These are phyloP conservation scores for Drosophila bifasciata DNA, from an alignment of 1,140 invertebrate species.

Conservation along the genomic window DNA sequence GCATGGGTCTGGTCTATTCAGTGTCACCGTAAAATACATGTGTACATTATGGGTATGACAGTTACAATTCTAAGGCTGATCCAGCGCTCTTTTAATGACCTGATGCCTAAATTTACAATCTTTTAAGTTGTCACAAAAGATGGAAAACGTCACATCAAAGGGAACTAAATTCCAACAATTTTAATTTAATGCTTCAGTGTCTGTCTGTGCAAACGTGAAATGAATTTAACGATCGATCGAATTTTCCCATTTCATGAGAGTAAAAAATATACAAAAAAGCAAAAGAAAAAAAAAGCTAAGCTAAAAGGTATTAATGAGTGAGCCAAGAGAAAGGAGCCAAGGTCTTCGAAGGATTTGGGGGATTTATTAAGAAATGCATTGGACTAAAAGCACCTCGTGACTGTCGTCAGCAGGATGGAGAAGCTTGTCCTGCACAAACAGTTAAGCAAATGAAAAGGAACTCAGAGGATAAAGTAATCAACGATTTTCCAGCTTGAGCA, in stretches of 20 bases:
- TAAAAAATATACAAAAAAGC: constrained; percentile 30
- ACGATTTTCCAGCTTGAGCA: constrained; percentile 30
- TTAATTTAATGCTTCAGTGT: constrained; percentile 33
- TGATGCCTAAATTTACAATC: background rate
- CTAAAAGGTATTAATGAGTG: constrained; percentile 42
- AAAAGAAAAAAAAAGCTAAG: background rate
- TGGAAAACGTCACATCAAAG: constrained; percentile 16
- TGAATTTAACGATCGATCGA: constrained; percentile 69
- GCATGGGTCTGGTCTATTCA: no score
- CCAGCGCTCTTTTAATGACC: background rate
- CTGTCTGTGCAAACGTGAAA: constrained; percentile 47
- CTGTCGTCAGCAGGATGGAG: constrained; percentile 8
- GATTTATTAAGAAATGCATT: constrained; percentile 68
- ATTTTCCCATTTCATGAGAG: constrained; percentile 55
- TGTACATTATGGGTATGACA: no score
- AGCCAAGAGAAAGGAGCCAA: constrained; percentile 4
- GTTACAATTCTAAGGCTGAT: no score
- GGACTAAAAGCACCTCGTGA: constrained; percentile 5
- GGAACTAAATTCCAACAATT: constrained; percentile 47
- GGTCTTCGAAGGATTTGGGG: constrained; percentile 43
- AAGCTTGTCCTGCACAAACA: constrained; percentile 2
- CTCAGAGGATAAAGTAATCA: constrained; percentile 62
- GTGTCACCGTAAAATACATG: no score
- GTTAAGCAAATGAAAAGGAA: constrained; percentile 55
- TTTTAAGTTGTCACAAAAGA: constrained; percentile 5